These are phyloP conservation scores for Anorthoa munda DNA, from an alignment of 2,888 invertebrate species.

Conservation along the genomic window DNA sequence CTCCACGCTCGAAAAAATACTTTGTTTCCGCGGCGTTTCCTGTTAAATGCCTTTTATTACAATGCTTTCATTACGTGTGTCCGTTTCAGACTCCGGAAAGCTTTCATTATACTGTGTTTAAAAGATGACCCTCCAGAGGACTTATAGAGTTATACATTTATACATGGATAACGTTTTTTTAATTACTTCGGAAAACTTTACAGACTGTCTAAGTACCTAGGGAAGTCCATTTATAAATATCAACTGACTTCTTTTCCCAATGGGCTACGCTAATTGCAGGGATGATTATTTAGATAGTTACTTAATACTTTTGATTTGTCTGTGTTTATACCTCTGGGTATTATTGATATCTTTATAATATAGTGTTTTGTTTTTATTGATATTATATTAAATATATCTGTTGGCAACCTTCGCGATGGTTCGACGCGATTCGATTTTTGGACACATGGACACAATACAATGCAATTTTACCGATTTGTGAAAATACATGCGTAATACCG, in stretches of 20 bases:
- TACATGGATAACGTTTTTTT: neutral
- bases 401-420: no score
- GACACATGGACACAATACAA: no score
- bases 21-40: slow-evolving; percentile 43
- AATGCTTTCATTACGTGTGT: slow-evolving; percentile 45
- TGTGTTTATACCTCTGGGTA: neutral
- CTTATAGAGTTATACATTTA: neutral
- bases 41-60: slow-evolving; percentile 41
- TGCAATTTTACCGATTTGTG: no score
- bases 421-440: no score
- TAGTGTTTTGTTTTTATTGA: no score
- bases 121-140: slow-evolving; percentile 9
- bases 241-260: neutral
- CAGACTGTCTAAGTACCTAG: neutral
- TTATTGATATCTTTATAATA: no score
- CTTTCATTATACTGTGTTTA: slow-evolving; percentile 19
- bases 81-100: slow-evolving; percentile 18
- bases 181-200: neutral
- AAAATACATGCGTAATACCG: no score
- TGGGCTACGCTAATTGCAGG: neutral
- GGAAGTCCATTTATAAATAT: neutral
- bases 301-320: neutral
- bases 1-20: slow-evolving; percentile 25
- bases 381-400: no score
- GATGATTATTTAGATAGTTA: neutral